A percentile compares a stretch with the other conserved stretches of the same genome.
Conservation (phyloP, 2,113 vertebrate genomes). For the Uria aalge region DNA sequence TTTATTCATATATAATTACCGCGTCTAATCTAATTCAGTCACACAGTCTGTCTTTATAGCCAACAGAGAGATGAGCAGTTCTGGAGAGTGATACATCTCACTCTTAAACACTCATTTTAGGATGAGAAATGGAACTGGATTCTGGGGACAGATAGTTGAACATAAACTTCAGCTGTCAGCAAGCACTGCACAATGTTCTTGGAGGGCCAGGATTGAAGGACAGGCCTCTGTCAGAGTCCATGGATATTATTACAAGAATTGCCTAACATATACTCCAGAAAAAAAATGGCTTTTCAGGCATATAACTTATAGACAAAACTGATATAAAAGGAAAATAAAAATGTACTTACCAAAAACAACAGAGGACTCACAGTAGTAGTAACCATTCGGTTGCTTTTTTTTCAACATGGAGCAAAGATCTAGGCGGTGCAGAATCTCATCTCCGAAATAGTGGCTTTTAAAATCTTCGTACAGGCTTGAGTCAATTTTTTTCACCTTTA, state of each 20-base stretch:
- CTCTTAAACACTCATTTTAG: neutral
- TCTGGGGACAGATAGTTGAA: neutral
- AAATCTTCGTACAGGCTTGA: constrained; percentile 81
- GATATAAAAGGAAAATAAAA: neutral
- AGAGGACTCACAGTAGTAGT: constrained; percentile 91
- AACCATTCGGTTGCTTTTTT: constrained; percentile 88
- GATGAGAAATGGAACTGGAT: neutral
- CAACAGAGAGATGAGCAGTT: neutral
- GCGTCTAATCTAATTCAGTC: neutral
- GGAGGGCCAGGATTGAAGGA: neutral
- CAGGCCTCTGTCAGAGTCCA: neutral
- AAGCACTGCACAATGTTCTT: neutral
- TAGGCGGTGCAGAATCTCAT: constrained; percentile 81
- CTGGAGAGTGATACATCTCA: neutral
- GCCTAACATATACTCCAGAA: neutral
- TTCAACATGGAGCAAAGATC: constrained; percentile 98
- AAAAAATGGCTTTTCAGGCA: neutral
- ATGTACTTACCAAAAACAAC: constrained; percentile 83
- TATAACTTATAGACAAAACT: neutral
- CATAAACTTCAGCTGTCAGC: neutral
- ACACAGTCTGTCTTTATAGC: neutral
- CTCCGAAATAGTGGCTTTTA: constrained; percentile 83
- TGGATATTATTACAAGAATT: neutral
- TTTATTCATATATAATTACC: neutral
- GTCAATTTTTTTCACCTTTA: constrained; percentile 91